These are phyloP conservation scores for Diploptera punctata DNA, from an alignment of 2,888 invertebrate genomes.

Conservation along the genomic window DNA sequence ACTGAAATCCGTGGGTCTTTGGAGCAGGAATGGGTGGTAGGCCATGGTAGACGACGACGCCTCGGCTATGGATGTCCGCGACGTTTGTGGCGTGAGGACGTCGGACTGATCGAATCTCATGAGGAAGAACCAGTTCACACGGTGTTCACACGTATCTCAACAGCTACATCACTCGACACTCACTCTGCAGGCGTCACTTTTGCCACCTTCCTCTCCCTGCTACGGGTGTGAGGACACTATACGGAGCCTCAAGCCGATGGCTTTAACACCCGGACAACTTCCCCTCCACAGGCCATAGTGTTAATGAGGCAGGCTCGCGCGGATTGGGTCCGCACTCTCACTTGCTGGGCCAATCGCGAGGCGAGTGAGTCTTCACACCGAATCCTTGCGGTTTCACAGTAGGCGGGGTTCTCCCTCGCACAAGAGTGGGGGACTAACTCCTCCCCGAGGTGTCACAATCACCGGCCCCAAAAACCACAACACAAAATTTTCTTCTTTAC, in stretches of 20 bases:
- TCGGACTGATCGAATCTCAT: constrained; percentile 76
- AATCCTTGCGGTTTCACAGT: constrained; percentile 52
- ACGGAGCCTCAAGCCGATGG: constrained; percentile 32
- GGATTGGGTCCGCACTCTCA: constrained; percentile 38
- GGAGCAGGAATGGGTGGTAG: constrained; percentile 87
- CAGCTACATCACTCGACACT: background rate
- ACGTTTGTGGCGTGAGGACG: constrained; percentile 57
- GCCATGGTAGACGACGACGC: constrained; percentile 71
- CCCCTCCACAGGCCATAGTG: constrained; percentile 50
- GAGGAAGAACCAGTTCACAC: constrained; percentile 48
- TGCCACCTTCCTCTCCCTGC: constrained; percentile 33
- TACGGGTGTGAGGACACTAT: constrained; percentile 37
- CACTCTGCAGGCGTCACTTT: constrained; percentile 27
- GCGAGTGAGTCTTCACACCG: constrained; percentile 50
- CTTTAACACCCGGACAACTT: constrained; percentile 49
- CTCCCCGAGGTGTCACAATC: constrained; percentile 32
- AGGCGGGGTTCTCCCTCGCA: too few species aligned
- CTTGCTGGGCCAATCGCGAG: constrained; percentile 48
- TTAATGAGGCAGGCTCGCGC: constrained; percentile 54
- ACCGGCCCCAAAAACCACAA: constrained; percentile 29
- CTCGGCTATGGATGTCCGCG: constrained; percentile 53
- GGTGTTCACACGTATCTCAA: background rate
- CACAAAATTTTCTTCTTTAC: constrained; percentile 15
- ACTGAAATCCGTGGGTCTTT: constrained; percentile 91
- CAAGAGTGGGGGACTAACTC: constrained; percentile 10